Conservation (phyloP, 2,797 vertebrate species). For the Toxotes lorentzi region DNA sequence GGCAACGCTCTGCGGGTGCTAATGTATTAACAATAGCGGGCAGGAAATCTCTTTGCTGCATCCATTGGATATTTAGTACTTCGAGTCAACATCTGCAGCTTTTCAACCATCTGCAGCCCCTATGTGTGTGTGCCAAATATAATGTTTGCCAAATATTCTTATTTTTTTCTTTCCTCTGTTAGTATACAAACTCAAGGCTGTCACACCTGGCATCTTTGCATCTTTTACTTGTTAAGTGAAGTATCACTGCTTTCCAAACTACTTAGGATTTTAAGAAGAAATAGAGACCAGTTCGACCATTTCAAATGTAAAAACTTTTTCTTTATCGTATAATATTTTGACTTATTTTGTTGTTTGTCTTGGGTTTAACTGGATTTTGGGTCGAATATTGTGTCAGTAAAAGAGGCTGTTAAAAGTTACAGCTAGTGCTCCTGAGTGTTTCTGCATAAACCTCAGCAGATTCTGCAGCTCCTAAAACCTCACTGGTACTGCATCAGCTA, state of each 20-base stretch:
- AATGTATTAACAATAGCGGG: conserved; percentile 40
- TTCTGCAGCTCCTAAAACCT: conserved; percentile 32
- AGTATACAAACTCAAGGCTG: neutral
- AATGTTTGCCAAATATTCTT: conserved; percentile 5
- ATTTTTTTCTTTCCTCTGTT: neutral
- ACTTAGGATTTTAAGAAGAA: conserved; percentile 9
- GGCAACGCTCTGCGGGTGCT: conserved; percentile 12
- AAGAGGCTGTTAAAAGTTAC: conserved; percentile 33
- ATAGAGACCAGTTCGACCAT: neutral
- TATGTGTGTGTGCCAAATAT: conserved; percentile 35
- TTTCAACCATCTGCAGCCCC: conserved; percentile 30
- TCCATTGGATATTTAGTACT: conserved; percentile 26
- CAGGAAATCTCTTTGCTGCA: conserved; percentile 8
- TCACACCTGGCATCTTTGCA: conserved; percentile 7
- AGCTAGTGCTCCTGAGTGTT: conserved; percentile 21
- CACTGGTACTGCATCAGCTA: conserved; percentile 45
- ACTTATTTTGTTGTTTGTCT: conserved; percentile 14
- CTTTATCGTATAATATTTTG: neutral
- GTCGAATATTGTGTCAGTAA: conserved; percentile 11
- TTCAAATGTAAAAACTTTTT: neutral
- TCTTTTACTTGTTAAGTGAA: conserved; percentile 3
- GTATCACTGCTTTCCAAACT: neutral
- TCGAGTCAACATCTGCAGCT: conserved; percentile 50
- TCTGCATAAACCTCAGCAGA: conserved; percentile 40
- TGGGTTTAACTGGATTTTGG: conserved; percentile 21